Evolutionary conservation across 2,888 invertebrate species (phyloP), one percentile per base, ranked within the genome.

Genomic region (Opisthograptis luteolata): DNA sequence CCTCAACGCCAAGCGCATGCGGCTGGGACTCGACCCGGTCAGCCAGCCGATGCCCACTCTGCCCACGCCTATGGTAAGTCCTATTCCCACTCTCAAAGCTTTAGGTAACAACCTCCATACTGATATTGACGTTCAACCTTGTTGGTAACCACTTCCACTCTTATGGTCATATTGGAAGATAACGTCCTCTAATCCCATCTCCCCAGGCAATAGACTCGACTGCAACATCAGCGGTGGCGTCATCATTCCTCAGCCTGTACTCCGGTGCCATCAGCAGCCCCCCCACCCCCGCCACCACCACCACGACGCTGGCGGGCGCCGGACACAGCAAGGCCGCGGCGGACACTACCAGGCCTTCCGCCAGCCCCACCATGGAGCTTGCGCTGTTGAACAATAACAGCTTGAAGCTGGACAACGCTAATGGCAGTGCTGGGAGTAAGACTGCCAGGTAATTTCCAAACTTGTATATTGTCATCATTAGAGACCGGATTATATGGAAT

Each of bases 1-100:
- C 87, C 95, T 97, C 87, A 98, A 98, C 87, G 98, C 98, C 54
- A 98, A 98, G 91, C 94, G 98, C 76, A 98, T 98, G 98, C 94
- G 98, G 63, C 93, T 98, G 77, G 98, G 98, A 37, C 92, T 98
- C 68, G 98, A 98, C 81, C 98, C 98, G 31, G 96, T 97, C 70
- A 96, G 96, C 78, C 97, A 97, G 88, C 96, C 97, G 40, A 94
- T 96, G 93, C 96, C 95, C 61, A 92, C 94, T 55, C 92, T 94
- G 70, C 94, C 94, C 55, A 94, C 94, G 57, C 92, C 93, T 12
- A 89, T 88, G 87, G 91, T 88, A 59, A 77, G 79, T 73, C 4
- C 7, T 8, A 9, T 3, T n/a, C n/a, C n/a, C 2, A n/a, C n/a
- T 2, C 7, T 7, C 20, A 20, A n/a, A n/a, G n/a, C 20, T 20